These are phyloP conservation scores for Telmatherina bonti DNA, from an alignment of 2,797 vertebrate species.

Conservation along the genomic window DNA sequence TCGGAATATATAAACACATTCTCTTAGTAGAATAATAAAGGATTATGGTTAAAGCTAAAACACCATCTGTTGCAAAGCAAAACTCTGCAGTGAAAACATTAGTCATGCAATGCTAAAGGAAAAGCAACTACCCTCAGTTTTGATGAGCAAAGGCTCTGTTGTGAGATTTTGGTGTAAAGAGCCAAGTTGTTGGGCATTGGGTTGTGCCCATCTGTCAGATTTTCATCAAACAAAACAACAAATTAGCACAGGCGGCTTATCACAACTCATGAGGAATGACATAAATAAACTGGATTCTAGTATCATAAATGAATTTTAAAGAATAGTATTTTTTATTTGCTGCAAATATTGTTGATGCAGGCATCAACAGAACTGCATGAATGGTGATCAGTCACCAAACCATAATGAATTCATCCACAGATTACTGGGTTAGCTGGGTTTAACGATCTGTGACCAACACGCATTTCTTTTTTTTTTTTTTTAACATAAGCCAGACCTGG, in stretches of 20 bases:
- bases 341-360: conserved; percentile 34
- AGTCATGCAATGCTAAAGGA: conserved; percentile 56
- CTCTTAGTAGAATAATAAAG: too few species aligned
- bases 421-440: conserved; percentile 64
- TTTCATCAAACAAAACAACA: conserved; percentile 51
- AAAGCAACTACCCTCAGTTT: conserved; percentile 56
- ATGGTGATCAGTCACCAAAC: conserved; percentile 64
- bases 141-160: conserved; percentile 63
- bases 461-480: too few species aligned
- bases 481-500: conserved; percentile 60
- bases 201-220: conserved; percentile 57
- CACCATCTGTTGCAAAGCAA: conserved; percentile 47
- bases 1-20: too few species aligned
- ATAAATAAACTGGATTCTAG: conserved; percentile 60
- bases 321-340: conserved; percentile 55
- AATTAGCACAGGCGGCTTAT: conserved; percentile 39
- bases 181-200: conserved; percentile 40
- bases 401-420: conserved; percentile 74
- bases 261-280: conserved; percentile 51
- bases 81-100: conserved; percentile 65
- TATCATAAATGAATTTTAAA: conserved; percentile 60
- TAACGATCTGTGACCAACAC: conserved; percentile 73
- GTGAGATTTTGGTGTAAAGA: too few species aligned
- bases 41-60: too few species aligned
- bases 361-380: conserved; percentile 43